These are phyloP conservation scores for Pristis pectinata DNA, from an alignment of 2,797 vertebrate genomes.

Conservation along the genomic window DNA sequence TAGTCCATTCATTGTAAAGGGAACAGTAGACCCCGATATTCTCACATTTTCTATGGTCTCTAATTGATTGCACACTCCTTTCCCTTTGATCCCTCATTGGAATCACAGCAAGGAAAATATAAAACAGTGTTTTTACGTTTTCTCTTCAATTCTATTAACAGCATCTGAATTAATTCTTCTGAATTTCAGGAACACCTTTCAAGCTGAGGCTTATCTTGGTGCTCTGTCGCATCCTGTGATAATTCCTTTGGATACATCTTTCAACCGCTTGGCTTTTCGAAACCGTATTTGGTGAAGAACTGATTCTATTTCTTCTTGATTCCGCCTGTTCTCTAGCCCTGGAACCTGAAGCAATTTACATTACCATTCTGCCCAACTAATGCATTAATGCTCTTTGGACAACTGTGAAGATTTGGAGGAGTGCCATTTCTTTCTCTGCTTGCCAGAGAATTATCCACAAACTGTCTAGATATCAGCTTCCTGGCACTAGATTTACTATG, in stretches of 20 bases:
- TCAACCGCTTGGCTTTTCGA: background rate
- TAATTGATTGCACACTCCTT: background rate
- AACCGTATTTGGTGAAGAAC: background rate
- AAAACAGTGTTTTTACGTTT: too few relatives aligned
- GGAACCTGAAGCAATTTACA: background rate
- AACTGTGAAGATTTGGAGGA: background rate
- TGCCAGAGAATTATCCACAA: background rate
- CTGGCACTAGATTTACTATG: background rate
- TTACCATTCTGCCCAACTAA: background rate
- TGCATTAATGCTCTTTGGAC: background rate
- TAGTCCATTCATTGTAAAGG: background rate
- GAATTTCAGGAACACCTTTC: background rate
- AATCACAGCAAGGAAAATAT: too few relatives aligned
- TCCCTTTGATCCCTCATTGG: background rate
- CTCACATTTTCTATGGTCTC: background rate
- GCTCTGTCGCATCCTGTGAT: background rate
- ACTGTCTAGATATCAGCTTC: background rate
- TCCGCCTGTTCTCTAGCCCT: background rate
- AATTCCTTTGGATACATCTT: background rate
- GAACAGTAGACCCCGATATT: background rate
- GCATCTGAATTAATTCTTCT: background rate
- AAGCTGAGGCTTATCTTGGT: background rate
- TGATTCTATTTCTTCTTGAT: background rate
- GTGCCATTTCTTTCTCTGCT: background rate
- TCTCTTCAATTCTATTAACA: background rate